Conservation (phyloP, 2,797 vertebrate species). For the Danio kyathit region DNA sequence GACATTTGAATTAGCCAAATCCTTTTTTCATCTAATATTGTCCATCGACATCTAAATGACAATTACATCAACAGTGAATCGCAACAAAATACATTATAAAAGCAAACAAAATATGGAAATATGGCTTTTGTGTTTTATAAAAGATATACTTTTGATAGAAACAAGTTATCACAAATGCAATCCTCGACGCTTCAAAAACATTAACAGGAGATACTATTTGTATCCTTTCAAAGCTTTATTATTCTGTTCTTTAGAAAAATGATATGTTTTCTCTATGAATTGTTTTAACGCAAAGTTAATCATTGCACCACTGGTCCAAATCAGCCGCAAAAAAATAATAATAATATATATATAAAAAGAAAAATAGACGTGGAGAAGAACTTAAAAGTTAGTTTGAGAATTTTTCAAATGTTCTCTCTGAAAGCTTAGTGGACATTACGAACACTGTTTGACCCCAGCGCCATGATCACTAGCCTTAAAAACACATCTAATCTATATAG, state of each 20-base stretch:
- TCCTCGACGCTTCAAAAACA: conserved; percentile 55
- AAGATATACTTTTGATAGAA: conserved; percentile 60
- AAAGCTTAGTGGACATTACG: conserved; percentile 56
- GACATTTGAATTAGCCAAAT: neutral
- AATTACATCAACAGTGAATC: conserved; percentile 23
- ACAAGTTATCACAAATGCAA: conserved; percentile 58
- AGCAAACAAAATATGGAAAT: conserved; percentile 59
- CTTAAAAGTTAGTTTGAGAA: conserved; percentile 34
- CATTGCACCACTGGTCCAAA: conserved; percentile 71
- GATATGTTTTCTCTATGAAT: conserved; percentile 70
- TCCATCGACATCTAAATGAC: conserved; percentile 29
- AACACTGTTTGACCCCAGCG: conserved; percentile 49
- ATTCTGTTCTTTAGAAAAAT: conserved; percentile 68
- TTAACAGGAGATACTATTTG: conserved; percentile 69
- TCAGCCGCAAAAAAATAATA: conserved; percentile 56
- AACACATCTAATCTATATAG: conserved; percentile 55
- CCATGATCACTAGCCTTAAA: conserved; percentile 37
- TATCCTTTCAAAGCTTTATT: conserved; percentile 71
- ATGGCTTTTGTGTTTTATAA: conserved; percentile 76
- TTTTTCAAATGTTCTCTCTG: conserved; percentile 53
- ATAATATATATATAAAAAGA: neutral
- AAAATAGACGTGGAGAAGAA: conserved; percentile 44
- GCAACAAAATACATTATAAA: conserved; percentile 60
- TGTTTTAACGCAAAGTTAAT: conserved; percentile 69
- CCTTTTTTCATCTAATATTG: conserved; percentile 6